Percentiles rank a stretch among this genome's conserved stretches.
Conservation (phyloP, 2,888 invertebrate species). For the Andrena praecox region DNA sequence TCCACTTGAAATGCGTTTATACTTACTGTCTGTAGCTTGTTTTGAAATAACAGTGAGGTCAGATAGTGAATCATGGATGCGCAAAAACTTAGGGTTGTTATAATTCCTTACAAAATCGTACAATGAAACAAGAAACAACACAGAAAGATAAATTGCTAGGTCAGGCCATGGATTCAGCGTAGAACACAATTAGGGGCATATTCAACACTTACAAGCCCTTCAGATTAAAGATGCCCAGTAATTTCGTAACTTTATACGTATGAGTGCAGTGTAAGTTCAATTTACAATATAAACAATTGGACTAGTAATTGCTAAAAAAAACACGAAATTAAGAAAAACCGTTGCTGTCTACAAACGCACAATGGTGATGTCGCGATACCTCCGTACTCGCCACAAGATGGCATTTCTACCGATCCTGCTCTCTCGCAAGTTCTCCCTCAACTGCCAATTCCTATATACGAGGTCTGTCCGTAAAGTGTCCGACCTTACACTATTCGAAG, state of each 20-base stretch:
- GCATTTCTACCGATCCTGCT: too few species aligned
- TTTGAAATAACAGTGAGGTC: background rate
- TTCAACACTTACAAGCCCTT: background rate
- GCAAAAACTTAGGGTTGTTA: background rate
- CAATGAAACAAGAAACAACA: background rate
- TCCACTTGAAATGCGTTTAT: background rate
- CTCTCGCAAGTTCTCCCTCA: too few species aligned
- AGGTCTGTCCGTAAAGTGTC: too few species aligned
- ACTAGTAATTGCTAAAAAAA: background rate
- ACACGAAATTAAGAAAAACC: background rate
- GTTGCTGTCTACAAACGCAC: background rate
- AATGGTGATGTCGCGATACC: background rate
- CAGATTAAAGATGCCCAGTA: background rate
- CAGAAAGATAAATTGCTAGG: background rate
- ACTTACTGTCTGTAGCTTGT: background rate
- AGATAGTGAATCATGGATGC: background rate
- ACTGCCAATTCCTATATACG: too few species aligned
- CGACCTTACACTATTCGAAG: too few species aligned
- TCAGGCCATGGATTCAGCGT: background rate
- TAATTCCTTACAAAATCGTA: constrained; percentile 2
- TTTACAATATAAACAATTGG: background rate
- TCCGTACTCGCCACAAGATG: too few species aligned
- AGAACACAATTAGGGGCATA: background rate
- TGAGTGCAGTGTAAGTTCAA: background rate
- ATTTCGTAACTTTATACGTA: background rate